phyloP scores from a whole-genome alignment of 2,113 vertebrate genomes.

The Orycteropus afer region DNA sequence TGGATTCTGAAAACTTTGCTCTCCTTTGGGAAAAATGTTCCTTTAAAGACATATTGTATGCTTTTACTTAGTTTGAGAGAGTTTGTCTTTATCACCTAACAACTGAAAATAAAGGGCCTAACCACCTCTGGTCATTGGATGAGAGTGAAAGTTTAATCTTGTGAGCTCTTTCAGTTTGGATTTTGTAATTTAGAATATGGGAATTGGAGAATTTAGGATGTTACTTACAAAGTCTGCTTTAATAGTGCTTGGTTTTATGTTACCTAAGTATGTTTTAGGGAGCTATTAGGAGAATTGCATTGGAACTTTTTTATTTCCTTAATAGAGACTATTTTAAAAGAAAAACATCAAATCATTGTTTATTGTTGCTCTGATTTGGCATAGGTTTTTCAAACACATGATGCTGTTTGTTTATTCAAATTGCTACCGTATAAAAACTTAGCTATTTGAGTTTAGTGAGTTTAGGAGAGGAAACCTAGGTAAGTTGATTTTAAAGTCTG shows the following conservation, averaged over 20 bases:
- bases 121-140: background rate
- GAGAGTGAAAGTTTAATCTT: background rate
- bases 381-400: background rate
- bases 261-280: background rate
- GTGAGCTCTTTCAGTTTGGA: background rate
- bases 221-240: background rate
- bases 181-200: constrained; percentile 2
- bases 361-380: background rate
- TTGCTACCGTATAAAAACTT: constrained; percentile 1
- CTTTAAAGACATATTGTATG: background rate
- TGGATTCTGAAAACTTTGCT: background rate
- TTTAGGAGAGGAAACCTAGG: background rate
- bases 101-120: background rate
- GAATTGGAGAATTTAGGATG: background rate
- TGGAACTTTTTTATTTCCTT: background rate
- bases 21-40: background rate
- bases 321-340: background rate
- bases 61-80: background rate
- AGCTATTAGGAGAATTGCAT: background rate
- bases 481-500: background rate
- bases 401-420: background rate
- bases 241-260: background rate
- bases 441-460: background rate
- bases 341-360: background rate
- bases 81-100: background rate